Base-by-base conservation (phyloP, 2,797 vertebrate genomes). In the Crossoptilon crossoptilon region DNA sequence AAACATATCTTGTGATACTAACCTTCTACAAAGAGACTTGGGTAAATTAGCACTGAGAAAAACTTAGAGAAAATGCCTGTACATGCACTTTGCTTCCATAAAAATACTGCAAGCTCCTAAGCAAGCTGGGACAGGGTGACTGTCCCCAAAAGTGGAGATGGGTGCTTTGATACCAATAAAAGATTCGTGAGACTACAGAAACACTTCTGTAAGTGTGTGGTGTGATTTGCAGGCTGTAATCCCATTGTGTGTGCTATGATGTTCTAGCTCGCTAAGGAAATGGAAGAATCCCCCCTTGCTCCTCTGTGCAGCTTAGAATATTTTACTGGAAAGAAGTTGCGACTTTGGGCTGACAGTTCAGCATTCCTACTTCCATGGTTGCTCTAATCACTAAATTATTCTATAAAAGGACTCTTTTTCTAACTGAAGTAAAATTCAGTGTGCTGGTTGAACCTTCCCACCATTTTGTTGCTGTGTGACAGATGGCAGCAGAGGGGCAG, bases 131-230 rank as follows among this genome's bases (percentile, higher is more conserved):
- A 12, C 13, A 43, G 31, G 31, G 19, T 49, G 71, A 44, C 15
- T 33, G 18, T 72, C 21, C 23, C 35, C 69, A 4, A 8, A 22
- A 23, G 13, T 72, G 51, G 14, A 72, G 7, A 22, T 67, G 48
- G 15, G 26, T 39, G 13, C 18, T 59, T 86, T 29, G 75, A 18
- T 62, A 43, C 33, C 5, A 10, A 6, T 43, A 21, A 2, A 10
- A 35, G n/a, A 23, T 39, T 56, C 0, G 3, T 2, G 14, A 46
- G 46, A 11, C 6, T 17, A 22, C 43, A 31, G 43, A 31, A 10
- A 14, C 0, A 16, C 33, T 78, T 59, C 41, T 70, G 9, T 33
- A 58, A 43, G n/a, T 41, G 31, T n/a, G 0, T 58, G 23, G 5
- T 74, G 15, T 33, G 26, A 48, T 41, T 72, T 33, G 4, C 69